Base-by-base conservation (phyloP, 2,888 invertebrate species). In the Lasioglossum oenotherae region DNA sequence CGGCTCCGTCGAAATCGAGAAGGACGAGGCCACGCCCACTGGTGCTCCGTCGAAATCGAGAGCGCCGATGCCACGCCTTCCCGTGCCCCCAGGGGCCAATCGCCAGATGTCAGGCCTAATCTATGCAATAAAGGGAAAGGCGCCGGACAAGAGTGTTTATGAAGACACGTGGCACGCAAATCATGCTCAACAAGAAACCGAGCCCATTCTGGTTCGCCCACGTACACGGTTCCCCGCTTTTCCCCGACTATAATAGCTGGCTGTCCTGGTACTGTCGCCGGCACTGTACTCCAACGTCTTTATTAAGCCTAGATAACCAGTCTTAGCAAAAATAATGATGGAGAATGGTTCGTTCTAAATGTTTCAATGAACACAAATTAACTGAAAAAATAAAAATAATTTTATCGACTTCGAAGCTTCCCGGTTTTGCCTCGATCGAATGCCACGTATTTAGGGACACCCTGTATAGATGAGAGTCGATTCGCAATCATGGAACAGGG, bases 151-250 rank as follows among this genome's bases (percentile, higher is more conserved):
- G 49, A 31, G n/a, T n/a, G 67, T 72, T 38, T 64, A 35, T 8
- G 49, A 38, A 67, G 49, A 72, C 60, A 69, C 46, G 14, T 27
- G 46, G 71, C 67, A 84, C 49, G 49, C 44, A 44, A 74, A 46
- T 69, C 60, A 46, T 46, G 73, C 69, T 35, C 60, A 38, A 57
- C 60, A 27, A 80, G 85, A 73, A 67, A 86, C 75, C 81, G 71
- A 67, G 86, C 85, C 81, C 85, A 78, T 85, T 86, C 86, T 78
- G 85, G 86, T 85, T 81, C 81, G 86, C 86, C 86, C 81, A 86
- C 88, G 89, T 86, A 81, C 80, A 85, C 86, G 83, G 78, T 89
- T 86, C 86, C 82, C 84, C 78, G 53, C n/a, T 69, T 73, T 74
- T 60, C 31, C 64, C 10, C 46, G 31, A 46, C 67, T 44, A 46